A percentile compares a stretch with the other conserved stretches of the same genome.
Evolutionary conservation across 2,888 invertebrate genomes (phyloP).

Genomic region (Hofmannophila pseudospretella): DNA sequence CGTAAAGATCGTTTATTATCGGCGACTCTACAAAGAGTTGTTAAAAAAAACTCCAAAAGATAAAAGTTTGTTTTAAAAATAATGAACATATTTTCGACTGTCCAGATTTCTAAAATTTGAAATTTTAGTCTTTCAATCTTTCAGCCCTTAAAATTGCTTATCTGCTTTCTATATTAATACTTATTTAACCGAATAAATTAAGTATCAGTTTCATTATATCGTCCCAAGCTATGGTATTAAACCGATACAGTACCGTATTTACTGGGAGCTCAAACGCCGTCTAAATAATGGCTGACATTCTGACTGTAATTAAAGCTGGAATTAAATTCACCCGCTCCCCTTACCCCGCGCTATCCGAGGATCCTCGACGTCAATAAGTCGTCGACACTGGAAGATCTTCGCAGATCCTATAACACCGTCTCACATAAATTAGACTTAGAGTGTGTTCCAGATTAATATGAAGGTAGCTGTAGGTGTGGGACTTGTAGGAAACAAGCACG

Average conservation of each 20-base stretch:
- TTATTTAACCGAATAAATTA: too few species aligned
- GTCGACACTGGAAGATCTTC: conserved; percentile 18
- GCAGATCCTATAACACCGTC: conserved; percentile 14
- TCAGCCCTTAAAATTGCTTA: too few species aligned
- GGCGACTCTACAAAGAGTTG: too few species aligned
- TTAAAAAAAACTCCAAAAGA: too few species aligned
- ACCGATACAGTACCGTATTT: conserved; percentile 2
- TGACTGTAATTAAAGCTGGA: conserved; percentile 28
- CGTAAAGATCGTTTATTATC: too few species aligned
- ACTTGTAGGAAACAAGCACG: too few species aligned
- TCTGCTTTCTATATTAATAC: too few species aligned
- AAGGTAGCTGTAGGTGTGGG: too few species aligned
- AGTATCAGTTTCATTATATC: not conserved
- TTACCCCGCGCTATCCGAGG: conserved; percentile 24
- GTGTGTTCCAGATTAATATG: too few species aligned
- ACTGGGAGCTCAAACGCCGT: not conserved
- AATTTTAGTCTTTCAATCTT: not conserved
- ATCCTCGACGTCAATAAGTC: conserved; percentile 33
- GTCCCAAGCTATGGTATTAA: not conserved
- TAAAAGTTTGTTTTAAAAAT: too few species aligned
- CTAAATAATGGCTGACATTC: conserved; percentile 20
- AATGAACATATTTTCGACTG: too few species aligned
- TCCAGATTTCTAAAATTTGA: too few species aligned
- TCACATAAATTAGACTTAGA: conserved; percentile 17
- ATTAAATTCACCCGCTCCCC: conserved; percentile 25